These are phyloP conservation scores for Sinocyclocheilus rhinocerous DNA, from an alignment of 2,113 vertebrate genomes.

Conservation along the genomic window DNA sequence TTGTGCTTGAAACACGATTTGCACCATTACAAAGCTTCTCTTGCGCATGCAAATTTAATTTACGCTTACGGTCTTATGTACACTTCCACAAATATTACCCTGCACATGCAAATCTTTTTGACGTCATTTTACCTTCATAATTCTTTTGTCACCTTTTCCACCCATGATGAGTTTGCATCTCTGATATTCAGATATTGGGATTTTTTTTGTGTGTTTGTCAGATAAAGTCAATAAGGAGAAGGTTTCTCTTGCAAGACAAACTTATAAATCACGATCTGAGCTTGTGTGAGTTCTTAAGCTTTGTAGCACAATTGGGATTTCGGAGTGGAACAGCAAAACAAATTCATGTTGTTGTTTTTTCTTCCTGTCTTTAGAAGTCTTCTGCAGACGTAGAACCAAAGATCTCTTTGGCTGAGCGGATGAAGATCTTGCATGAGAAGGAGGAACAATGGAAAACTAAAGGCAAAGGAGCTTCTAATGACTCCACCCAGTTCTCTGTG, in stretches of 20 bases:
- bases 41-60: too few relatives aligned
- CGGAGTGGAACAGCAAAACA: background rate
- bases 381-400: constrained; percentile 66
- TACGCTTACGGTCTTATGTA: too few relatives aligned
- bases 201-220: background rate
- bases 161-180: too few relatives aligned
- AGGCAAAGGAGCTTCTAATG: constrained; percentile 79
- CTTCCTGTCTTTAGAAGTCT: constrained; percentile 67
- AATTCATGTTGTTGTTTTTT: background rate
- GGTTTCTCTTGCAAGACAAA: background rate
- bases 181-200: background rate
- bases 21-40: too few relatives aligned
- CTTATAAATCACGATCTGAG: background rate
- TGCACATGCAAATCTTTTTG: too few relatives aligned
- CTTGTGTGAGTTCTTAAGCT: background rate
- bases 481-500: constrained; percentile 80
- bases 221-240: background rate
- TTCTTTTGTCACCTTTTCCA: too few relatives aligned
- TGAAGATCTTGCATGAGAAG: constrained; percentile 78
- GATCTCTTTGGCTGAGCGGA: constrained; percentile 72
- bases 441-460: constrained; percentile 78
- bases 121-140: too few relatives aligned
- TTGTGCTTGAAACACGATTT: too few relatives aligned
- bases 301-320: background rate
- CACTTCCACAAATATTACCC: too few relatives aligned